These are phyloP conservation scores for Drosophila demipolita DNA, from an alignment of 2,888 invertebrate species.

Conservation along the genomic window DNA sequence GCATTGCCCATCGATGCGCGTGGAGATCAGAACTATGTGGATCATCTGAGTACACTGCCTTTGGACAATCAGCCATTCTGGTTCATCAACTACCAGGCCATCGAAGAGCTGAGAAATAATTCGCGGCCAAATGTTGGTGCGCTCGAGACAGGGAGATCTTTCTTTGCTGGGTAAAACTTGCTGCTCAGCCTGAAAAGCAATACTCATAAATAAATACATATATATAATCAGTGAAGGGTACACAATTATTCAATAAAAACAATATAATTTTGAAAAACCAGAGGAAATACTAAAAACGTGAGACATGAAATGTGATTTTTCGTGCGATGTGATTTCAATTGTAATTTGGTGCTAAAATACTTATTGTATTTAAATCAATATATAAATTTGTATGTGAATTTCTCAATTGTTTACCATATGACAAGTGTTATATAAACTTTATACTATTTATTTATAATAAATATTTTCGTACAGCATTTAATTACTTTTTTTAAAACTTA, in stretches of 20 bases:
- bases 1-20: constrained; percentile 88
- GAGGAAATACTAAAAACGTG: constrained; percentile 40
- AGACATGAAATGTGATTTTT: constrained; percentile 14
- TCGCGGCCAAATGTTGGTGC: constrained; percentile 63
- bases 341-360: constrained; percentile 7
- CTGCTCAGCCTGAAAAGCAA: background rate
- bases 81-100: constrained; percentile 89
- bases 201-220: background rate
- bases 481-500: background rate
- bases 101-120: constrained; percentile 87
- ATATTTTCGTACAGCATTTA: background rate
- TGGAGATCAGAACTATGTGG: constrained; percentile 88
- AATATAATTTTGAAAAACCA: constrained; percentile 17
- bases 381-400: constrained; percentile 4
- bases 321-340: constrained; percentile 18
- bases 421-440: background rate
- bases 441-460: constrained; percentile 30
- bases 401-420: background rate
- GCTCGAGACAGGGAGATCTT: constrained; percentile 69
- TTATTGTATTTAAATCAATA: constrained; percentile 13
- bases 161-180: constrained; percentile 64
- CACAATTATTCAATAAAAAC: background rate
- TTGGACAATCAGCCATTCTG: constrained; percentile 90
- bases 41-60: constrained; percentile 88
- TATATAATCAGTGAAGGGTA: background rate